These are phyloP conservation scores for Muntiacus reevesi DNA, from an alignment of 2,113 vertebrate genomes.

Conservation along the genomic window DNA sequence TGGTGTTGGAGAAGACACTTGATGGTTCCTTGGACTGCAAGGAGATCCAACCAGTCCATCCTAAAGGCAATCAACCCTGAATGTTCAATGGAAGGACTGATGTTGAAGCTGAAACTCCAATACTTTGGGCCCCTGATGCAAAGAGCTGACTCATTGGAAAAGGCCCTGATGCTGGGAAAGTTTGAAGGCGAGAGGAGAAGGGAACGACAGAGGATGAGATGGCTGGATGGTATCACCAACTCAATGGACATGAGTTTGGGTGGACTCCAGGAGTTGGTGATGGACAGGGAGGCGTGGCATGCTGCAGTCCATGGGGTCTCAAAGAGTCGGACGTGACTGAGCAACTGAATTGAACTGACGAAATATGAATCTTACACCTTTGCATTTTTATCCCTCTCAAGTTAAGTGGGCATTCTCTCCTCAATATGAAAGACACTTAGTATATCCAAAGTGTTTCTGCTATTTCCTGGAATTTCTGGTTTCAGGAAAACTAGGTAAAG, in stretches of 20 bases:
- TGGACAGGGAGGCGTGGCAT: neutral
- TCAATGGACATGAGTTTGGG: neutral
- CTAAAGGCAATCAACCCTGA: neutral
- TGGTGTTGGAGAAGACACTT: neutral
- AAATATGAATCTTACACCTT: neutral
- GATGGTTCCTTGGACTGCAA: neutral
- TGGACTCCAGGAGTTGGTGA: neutral
- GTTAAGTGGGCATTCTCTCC: neutral
- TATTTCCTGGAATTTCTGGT: neutral
- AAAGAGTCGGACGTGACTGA: neutral
- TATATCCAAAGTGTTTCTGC: neutral
- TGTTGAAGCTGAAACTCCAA: neutral
- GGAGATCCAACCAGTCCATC: neutral
- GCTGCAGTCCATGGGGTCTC: neutral
- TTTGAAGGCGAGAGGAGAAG: neutral
- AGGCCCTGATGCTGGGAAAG: neutral
- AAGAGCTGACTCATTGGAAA: neutral
- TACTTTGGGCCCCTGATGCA: neutral
- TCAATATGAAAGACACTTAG: neutral
- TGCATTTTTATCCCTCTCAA: neutral
- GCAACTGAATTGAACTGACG: neutral
- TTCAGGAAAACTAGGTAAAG: neutral
- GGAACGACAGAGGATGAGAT: neutral
- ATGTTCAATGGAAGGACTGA: neutral
- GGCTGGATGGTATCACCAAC: neutral